A percentile compares a stretch with the other conserved stretches of the same genome.
Evolutionary conservation across 2,888 invertebrate species (phyloP).

Genomic region (Tetragonisca angustula): DNA sequence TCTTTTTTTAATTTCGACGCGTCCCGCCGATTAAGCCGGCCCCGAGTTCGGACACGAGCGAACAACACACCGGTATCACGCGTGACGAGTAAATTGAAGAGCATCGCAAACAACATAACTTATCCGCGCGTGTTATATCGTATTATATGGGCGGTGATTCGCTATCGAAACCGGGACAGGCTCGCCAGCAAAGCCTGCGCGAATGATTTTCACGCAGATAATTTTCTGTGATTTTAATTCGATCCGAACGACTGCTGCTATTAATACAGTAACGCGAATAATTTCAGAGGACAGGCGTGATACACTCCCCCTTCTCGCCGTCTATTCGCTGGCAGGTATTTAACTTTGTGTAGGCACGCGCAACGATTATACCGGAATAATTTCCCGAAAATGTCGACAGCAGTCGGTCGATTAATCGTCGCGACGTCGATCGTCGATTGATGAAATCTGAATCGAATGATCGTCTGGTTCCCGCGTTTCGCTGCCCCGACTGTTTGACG

Average conservation of each 20-base stretch:
- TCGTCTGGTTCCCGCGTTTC: background rate
- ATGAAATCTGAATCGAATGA: background rate
- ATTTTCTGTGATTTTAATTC: conserved; percentile 46
- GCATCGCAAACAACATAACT: background rate
- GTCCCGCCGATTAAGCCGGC: background rate
- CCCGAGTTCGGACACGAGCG: background rate
- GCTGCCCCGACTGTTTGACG: background rate
- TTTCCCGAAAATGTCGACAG: conserved; percentile 45
- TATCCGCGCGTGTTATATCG: background rate
- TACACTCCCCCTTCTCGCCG: background rate
- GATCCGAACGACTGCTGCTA: conserved; percentile 23
- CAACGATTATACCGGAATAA: conserved; percentile 51
- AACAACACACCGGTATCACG: background rate
- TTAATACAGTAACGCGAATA: conserved; percentile 26
- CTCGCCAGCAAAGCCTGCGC: background rate
- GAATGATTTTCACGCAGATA: conserved; percentile 28
- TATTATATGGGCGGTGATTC: background rate
- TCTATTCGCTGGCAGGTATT: conserved; percentile 22
- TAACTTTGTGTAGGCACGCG: conserved; percentile 46
- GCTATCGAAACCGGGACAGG: background rate
- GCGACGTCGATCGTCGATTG: background rate
- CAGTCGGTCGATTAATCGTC: conserved; percentile 36
- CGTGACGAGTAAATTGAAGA: conserved; percentile 9
- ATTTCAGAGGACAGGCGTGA: conserved; percentile 25
- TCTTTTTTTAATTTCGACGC: background rate